A percentile compares a stretch with the other conserved stretches of the same genome.
Conservation (phyloP, 2,797 vertebrate genomes). For the Myotis myotis region DNA sequence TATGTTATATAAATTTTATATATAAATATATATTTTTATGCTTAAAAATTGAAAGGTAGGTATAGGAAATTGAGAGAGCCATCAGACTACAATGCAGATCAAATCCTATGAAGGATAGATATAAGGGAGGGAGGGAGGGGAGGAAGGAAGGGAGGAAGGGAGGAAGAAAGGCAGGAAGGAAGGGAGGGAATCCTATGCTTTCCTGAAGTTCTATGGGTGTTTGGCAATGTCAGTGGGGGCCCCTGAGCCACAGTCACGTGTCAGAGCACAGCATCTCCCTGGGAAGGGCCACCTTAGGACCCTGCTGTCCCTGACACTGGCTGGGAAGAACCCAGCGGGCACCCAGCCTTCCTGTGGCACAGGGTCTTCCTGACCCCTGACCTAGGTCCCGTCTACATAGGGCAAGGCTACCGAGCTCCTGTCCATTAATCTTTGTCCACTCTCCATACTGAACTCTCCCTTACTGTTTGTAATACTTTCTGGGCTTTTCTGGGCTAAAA, state of each 20-base stretch:
- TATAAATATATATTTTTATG: too few relatives aligned
- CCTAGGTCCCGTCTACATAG: not conserved
- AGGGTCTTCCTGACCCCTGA: not conserved
- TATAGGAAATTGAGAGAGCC: too few relatives aligned
- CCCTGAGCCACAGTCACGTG: not conserved
- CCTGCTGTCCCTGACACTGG: not conserved
- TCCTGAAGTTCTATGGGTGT: not conserved
- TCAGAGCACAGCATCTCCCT: not conserved
- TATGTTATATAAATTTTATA: too few relatives aligned
- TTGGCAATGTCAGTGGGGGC: not conserved
- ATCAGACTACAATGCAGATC: too few relatives aligned
- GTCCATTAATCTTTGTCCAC: not conserved
- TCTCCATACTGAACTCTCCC: not conserved
- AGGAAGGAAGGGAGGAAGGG: too few relatives aligned
- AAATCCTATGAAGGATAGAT: too few relatives aligned
- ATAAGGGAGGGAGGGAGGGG: not conserved
- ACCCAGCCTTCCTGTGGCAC: too few relatives aligned
- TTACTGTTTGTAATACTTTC: not conserved
- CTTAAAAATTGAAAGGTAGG: too few relatives aligned
- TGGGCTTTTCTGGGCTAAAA: not conserved
- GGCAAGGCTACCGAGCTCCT: not conserved
- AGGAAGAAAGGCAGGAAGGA: fast-evolving
- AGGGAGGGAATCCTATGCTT: not conserved
- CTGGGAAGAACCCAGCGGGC: not conserved
- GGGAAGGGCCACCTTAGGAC: not conserved